Evolutionary conservation across 2,888 invertebrate species (phyloP).

Genomic region (Cephus nigrinus): DNA sequence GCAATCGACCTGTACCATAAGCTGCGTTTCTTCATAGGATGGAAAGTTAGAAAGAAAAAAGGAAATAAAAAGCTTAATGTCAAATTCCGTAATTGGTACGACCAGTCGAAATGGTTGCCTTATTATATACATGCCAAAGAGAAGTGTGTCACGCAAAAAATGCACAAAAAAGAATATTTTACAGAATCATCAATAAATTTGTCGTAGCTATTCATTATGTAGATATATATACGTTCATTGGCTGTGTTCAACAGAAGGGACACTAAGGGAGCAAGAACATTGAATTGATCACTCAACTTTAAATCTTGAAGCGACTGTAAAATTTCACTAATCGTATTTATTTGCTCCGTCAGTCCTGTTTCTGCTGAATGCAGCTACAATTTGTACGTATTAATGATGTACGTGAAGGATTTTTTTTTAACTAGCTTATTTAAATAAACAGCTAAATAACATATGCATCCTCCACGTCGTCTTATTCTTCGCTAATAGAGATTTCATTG

Average conservation of each 20-base stretch:
- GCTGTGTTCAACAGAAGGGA: not conserved
- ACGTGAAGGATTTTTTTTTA: slow-evolving; percentile 11
- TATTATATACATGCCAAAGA: slow-evolving; percentile 32
- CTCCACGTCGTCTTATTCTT: not conserved
- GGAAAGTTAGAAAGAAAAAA: not conserved
- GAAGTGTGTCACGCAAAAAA: slow-evolving; percentile 18
- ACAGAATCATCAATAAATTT: not conserved
- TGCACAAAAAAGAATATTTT: slow-evolving; percentile 24
- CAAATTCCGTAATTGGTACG: not conserved
- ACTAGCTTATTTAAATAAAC: slow-evolving; percentile 15
- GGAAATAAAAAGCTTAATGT: not conserved
- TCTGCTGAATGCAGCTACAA: not conserved
- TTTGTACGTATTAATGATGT: slow-evolving; percentile 10
- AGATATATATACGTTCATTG: not conserved
- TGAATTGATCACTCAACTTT: not conserved
- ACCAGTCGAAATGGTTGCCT: slow-evolving; percentile 19
- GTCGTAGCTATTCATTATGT: not conserved
- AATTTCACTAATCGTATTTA: not conserved
- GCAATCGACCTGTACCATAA: not conserved
- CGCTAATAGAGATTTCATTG: not conserved
- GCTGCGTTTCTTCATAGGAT: not conserved
- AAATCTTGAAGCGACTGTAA: not conserved
- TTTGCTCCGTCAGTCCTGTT: not conserved
- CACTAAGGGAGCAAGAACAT: not conserved
- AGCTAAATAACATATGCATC: not conserved